phyloP scores from a whole-genome alignment of 2,797 vertebrate species.

The Coreius guichenoti region DNA sequence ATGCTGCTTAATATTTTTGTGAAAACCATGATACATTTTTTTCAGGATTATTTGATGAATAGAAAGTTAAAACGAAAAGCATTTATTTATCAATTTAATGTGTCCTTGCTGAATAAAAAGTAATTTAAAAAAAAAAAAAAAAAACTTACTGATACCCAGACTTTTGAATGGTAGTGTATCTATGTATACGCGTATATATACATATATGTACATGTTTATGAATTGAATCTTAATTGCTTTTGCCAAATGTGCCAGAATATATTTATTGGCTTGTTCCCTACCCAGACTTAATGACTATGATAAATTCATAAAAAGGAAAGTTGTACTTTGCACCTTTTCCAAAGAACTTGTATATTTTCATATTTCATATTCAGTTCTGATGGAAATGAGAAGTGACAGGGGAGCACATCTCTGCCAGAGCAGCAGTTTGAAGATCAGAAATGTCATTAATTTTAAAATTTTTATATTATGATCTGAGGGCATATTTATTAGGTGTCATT shows the following conservation, averaged over 20 bases:
- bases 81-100: neutral
- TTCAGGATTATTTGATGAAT: neutral
- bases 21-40: neutral
- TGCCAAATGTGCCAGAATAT: neutral
- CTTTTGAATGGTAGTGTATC: too few relatives aligned
- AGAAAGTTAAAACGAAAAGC: neutral
- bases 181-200: too few relatives aligned
- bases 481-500: conserved; percentile 11
- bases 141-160: too few relatives aligned
- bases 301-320: conserved; percentile 9
- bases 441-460: neutral
- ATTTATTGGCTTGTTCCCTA: neutral
- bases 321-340: neutral
- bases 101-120: neutral
- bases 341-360: neutral
- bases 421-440: conserved; percentile 10
- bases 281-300: neutral
- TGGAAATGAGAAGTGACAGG: conserved; percentile 12
- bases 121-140: too few relatives aligned
- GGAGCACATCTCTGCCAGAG: conserved; percentile 1
- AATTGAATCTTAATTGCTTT: neutral
- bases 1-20: neutral
- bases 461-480: conserved; percentile 7
- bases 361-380: conserved; percentile 9
- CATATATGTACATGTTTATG: too few relatives aligned